These are phyloP conservation scores for Coreius guichenoti DNA, from an alignment of 2,797 vertebrate genomes.

Conservation along the genomic window DNA sequence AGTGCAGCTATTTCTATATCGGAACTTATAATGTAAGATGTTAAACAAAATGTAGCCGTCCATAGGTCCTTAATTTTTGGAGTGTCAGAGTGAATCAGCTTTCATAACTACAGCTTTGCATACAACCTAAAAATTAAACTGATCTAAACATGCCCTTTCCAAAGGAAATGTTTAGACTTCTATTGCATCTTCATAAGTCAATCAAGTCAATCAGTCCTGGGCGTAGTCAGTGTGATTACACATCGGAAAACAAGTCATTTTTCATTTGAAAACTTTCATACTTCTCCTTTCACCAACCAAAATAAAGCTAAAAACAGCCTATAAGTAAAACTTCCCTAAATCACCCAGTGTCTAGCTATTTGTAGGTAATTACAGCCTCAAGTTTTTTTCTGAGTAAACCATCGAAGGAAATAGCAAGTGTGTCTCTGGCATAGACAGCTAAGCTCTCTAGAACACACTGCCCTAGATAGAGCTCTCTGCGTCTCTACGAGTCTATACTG, in stretches of 20 bases:
- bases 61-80: not conserved
- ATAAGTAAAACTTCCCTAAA: slow-evolving; percentile 50
- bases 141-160: not conserved
- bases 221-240: not conserved
- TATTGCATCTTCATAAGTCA: not conserved
- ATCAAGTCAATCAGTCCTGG: not conserved
- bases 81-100: not conserved
- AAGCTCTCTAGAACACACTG: slow-evolving; percentile 59
- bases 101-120: not conserved
- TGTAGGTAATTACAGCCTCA: slow-evolving; percentile 72
- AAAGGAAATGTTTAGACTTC: not conserved
- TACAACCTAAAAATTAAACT: not conserved
- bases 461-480: slow-evolving; percentile 54
- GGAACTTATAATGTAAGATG: not conserved
- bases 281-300: slow-evolving; percentile 59
- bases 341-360: slow-evolving; percentile 65
- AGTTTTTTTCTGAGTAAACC: slow-evolving; percentile 67
- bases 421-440: slow-evolving; percentile 51
- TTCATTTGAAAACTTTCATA: slow-evolving; percentile 53
- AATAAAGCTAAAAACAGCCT: slow-evolving; percentile 61
- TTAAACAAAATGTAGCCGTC: not conserved
- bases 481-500: not conserved
- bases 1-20: not conserved
- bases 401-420: slow-evolving; percentile 66
- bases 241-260: slow-evolving; percentile 52